Percentiles rank a stretch among this genome's conserved stretches.
Conservation (phyloP, 2,113 vertebrate species). For the Stomatorhinus ivindoensis region DNA sequence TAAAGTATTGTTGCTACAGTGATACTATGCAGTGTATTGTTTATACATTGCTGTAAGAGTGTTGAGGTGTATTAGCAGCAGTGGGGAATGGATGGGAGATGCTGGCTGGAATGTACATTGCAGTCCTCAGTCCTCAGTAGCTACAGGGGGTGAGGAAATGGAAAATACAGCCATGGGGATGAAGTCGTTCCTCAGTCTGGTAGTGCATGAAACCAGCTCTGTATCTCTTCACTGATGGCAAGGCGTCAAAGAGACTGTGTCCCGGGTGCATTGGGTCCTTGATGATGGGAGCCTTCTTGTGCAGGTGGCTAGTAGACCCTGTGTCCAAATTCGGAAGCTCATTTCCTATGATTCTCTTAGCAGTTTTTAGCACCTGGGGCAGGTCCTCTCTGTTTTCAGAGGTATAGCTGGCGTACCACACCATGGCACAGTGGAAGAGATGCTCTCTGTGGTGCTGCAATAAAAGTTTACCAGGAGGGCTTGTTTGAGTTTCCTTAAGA, state of each 20-base stretch:
- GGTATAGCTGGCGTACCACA: neutral
- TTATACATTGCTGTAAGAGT: no score
- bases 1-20: no score
- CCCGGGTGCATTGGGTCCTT: neutral
- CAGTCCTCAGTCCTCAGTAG: neutral
- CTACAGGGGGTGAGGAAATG: neutral
- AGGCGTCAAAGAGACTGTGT: neutral
- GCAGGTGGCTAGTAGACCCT: neutral
- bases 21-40: no score
- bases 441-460: neutral
- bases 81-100: neutral
- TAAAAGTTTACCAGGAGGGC: neutral
- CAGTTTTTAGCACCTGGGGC: neutral
- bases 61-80: no score
- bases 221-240: neutral
- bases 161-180: no score
- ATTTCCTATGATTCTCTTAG: neutral
- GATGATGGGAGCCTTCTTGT: neutral
- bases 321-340: neutral
- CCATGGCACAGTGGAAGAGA: neutral
- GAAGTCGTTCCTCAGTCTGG: neutral
- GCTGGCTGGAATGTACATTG: neutral
- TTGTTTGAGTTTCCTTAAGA: neutral
- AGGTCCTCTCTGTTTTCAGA: neutral
- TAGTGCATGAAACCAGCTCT: neutral